A percentile compares a stretch with the other conserved stretches of the same genome.
Evolutionary conservation across 2,888 invertebrate species (phyloP).

Genomic region (Parnassius apollo): DNA sequence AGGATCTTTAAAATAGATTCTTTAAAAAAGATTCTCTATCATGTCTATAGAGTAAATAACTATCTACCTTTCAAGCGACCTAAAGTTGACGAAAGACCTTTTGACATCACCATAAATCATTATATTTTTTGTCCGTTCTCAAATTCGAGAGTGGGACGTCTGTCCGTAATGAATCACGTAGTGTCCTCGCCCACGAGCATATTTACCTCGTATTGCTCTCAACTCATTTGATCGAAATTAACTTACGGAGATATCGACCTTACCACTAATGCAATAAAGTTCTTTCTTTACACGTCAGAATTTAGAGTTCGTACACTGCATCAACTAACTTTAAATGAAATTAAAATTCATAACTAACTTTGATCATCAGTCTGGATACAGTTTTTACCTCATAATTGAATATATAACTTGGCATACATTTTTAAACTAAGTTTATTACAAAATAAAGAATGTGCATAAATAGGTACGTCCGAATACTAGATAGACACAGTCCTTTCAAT

Average conservation of each 20-base stretch:
- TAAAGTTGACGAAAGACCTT: slow-evolving; percentile 32
- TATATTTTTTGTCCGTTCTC: slow-evolving; percentile 42
- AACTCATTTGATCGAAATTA: slow-evolving; percentile 42
- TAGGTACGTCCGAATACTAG: no score
- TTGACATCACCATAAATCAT: slow-evolving; percentile 44
- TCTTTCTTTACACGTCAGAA: slow-evolving; percentile 34
- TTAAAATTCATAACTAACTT: slow-evolving; percentile 31
- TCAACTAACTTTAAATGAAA: slow-evolving; percentile 47
- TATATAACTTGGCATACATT: neutral
- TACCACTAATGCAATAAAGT: slow-evolving; percentile 42
- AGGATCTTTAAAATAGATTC: no score
- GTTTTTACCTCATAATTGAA: slow-evolving; percentile 15
- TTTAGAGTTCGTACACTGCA: slow-evolving; percentile 60
- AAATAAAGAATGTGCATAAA: no score
- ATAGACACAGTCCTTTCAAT: no score
- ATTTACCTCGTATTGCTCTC: slow-evolving; percentile 60
- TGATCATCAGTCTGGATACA: slow-evolving; percentile 26
- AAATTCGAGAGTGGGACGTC: slow-evolving; percentile 54
- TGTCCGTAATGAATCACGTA: slow-evolving; percentile 65
- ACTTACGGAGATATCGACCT: slow-evolving; percentile 41
- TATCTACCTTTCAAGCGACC: neutral
- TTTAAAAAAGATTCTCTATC: neutral
- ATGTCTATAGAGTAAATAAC: neutral
- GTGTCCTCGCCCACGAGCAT: slow-evolving; percentile 65
- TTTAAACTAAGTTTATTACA: no score